Base-by-base conservation (phyloP, 2,113 vertebrate species). In the Catharus minimus region DNA sequence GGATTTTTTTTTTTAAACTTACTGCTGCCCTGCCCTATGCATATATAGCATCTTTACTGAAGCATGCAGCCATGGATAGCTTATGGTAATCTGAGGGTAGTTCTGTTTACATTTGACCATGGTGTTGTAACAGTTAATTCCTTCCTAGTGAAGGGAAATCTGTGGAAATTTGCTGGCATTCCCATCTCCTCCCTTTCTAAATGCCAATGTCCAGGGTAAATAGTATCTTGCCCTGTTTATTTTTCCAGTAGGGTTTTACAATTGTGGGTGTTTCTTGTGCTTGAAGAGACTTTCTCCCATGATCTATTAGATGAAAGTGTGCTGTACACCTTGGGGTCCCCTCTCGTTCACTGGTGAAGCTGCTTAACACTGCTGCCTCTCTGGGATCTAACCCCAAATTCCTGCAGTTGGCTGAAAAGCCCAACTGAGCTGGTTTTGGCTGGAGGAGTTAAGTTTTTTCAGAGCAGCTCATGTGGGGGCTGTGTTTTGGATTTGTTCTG, bases 191-290 rank as follows among this genome's bases (percentile, higher is more conserved):
- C 15, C 47, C 28, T 38, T 81, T 65, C 33, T 55, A 57, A 46
- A 55, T 50, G 66, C 24, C 50, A 41, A 1, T 4, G 26, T 9
- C 69, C 28, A 22, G 26, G 15, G 9, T 50, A 84, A 74, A 74
- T 30, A 32, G 32, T 19, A 46, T 32, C 47, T 71, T 64, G 15
- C 30, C 74, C 41, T 23, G 4, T 77, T 76, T 43, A 22, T 49
- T 81, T 61, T 77, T 66, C 32, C 43, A 41, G 65, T 8, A 46
- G 26, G 10, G 6, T 58, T 74, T 61, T 71, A 69, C 46, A 43
- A 61, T 2, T 0, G 0, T 4, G 11, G 3, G 3, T 2, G 0
- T 46, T 49, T 23, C 22, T 67, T 3, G 3, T 8, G 2, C 57
- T 75, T 26, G 47, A 87, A 36, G n/a, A 46, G 28, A 21, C 33